A percentile compares a stretch with the other conserved stretches of the same genome.
phyloP scores from a whole-genome alignment of 2,888 invertebrate genomes.

The Buathra laborator region DNA sequence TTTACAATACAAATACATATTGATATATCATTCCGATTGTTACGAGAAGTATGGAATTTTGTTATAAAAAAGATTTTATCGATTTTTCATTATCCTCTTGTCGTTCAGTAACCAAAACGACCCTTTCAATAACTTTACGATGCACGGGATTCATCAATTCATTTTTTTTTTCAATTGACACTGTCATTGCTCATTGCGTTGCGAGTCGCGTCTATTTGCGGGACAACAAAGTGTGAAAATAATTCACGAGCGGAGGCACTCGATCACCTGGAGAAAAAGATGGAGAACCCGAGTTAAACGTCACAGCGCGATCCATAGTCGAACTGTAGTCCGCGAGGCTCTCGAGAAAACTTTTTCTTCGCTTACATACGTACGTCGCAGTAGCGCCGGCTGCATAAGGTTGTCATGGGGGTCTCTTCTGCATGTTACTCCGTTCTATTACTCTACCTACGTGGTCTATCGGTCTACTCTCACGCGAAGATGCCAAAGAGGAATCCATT shows the following conservation, averaged over 20 bases:
- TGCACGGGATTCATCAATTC: slow-evolving; percentile 1
- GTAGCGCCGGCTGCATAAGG: not conserved
- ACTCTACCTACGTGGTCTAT: slow-evolving; percentile 31
- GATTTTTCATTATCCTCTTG: slow-evolving; percentile 18
- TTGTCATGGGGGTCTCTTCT: slow-evolving; percentile 8
- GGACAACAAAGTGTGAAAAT: slow-evolving; percentile 7
- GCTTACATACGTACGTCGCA: not conserved
- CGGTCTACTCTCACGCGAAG: slow-evolving; percentile 46
- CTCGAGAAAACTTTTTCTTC: slow-evolving; percentile 7
- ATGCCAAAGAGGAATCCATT: slow-evolving; percentile 65
- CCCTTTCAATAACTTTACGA: not conserved
- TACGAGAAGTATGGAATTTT: slow-evolving; percentile 29
- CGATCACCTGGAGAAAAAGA: slow-evolving; percentile 11
- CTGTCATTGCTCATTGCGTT: not conserved
- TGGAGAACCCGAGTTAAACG: slow-evolving; percentile 7
- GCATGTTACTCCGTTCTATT: slow-evolving; percentile 28
- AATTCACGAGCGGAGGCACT: not conserved
- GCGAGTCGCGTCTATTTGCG: not conserved
- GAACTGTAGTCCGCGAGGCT: slow-evolving; percentile 24
- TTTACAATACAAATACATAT: slow-evolving; percentile 8
- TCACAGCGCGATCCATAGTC: slow-evolving; percentile 2
- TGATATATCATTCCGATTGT: not conserved
- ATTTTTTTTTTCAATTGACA: not conserved
- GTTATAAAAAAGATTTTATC: slow-evolving; percentile 24
- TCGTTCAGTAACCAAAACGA: slow-evolving; percentile 18